A percentile compares a stretch with the other conserved stretches of the same genome.
These are phyloP conservation scores for Pachyramphus minor DNA, from an alignment of 2,113 vertebrate genomes.

Conservation along the genomic window DNA sequence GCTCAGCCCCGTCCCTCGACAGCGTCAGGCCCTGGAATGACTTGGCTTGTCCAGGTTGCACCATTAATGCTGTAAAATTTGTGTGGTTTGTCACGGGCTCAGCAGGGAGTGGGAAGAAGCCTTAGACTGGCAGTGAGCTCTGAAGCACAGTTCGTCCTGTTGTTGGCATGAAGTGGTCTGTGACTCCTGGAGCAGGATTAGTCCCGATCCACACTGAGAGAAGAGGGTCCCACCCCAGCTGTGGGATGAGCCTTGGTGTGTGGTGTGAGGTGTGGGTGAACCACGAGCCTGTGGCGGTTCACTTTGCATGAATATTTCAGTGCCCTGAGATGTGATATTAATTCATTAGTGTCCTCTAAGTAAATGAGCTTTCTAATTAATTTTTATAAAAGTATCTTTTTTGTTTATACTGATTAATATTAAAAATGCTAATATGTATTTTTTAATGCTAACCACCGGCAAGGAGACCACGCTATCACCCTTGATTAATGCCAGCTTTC, in stretches of 20 bases:
- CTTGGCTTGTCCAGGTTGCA: not conserved
- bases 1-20: not conserved
- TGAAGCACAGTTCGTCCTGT: not conserved
- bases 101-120: not conserved
- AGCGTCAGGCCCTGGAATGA: not conserved
- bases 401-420: constrained; percentile 23
- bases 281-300: not conserved
- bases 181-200: not conserved
- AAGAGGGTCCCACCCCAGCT: not conserved
- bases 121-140: not conserved
- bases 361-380: constrained; percentile 11
- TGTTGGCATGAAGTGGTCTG: not conserved
- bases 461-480: not conserved
- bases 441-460: not conserved
- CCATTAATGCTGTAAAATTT: not conserved
- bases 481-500: not conserved
- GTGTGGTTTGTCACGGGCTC: accelerated
- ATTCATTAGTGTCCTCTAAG: not conserved
- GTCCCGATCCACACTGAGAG: not conserved
- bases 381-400: not conserved
- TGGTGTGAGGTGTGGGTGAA: not conserved
- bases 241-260: not conserved
- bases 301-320: accelerated
- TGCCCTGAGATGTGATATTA: not conserved
- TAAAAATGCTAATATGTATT: constrained; percentile 34